Conservation (phyloP, 2,888 invertebrate genomes). For the Coelinius sp. region DNA sequence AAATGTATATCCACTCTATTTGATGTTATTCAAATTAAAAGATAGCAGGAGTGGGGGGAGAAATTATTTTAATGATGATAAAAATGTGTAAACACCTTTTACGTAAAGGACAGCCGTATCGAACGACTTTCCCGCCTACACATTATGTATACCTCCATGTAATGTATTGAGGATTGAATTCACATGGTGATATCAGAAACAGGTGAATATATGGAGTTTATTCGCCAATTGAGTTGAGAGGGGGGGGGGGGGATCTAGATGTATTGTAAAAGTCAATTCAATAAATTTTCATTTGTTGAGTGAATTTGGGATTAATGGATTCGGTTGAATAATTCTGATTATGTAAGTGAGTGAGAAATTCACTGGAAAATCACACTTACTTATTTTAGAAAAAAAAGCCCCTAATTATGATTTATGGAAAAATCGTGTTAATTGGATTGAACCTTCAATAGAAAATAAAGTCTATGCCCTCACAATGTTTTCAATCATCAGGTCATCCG, state of each 20-base stretch:
- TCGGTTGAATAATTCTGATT: background rate
- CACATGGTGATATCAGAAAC: slow-evolving; percentile 26
- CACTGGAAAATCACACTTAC: no score
- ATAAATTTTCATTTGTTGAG: background rate
- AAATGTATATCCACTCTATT: background rate
- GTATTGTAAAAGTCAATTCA: background rate
- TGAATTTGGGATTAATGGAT: background rate
- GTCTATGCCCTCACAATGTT: background rate
- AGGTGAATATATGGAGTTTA: slow-evolving; percentile 34
- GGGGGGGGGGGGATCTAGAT: background rate
- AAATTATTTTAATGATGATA: slow-evolving; percentile 6
- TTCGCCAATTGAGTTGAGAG: background rate
- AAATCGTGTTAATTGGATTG: background rate
- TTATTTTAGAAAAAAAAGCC: no score
- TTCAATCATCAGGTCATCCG: slow-evolving; percentile 33
- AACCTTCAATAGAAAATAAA: background rate
- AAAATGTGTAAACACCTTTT: slow-evolving; percentile 53
- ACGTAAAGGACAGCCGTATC: slow-evolving; percentile 54
- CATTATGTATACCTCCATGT: slow-evolving; percentile 30
- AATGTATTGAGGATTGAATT: slow-evolving; percentile 32
- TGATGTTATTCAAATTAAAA: slow-evolving; percentile 17
- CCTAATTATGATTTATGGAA: no score
- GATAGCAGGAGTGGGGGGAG: background rate
- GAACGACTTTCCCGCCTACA: slow-evolving; percentile 63
- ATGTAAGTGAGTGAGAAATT: no score